Evolutionary conservation across 2,797 vertebrate species (phyloP), one percentile per base, ranked within the genome.

Genomic region (Scyliorhinus canicula): DNA sequence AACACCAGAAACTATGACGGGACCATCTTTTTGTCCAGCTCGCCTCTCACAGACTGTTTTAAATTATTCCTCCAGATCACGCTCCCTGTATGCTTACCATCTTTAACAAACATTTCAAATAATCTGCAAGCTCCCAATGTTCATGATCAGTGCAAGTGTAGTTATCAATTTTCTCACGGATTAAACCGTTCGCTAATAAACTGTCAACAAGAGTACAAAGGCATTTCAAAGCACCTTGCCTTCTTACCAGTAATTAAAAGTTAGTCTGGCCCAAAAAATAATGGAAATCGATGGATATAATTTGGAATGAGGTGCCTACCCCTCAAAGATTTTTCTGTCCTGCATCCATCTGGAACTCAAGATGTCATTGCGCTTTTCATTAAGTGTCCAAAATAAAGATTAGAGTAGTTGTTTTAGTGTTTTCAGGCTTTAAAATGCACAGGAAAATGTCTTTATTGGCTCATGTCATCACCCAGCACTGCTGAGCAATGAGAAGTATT

Each of bases 401-500:
- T 47, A 93, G 91, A 93, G n/a, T 69, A 69, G 47, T 63, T 93
- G 60, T 3, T 93, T 40, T 57, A 60, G 60, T 69, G 44, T 93
- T 47, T 69, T 67, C 60, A 93, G 40, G n/a, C 28, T 12, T 26
- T 11, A 44, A 93, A 47, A 88, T 57, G 55, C 44, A 28, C 40
- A 31, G 52, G 28, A 26, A 9, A 88, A 55, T 67, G 65, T 0
- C 40, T 93, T 67, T 69, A 67, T 69, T 93, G 28, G 63, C 90
- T 93, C 57, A 93, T 0, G 12, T 93, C 44, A 65, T 50, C 44
- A 31, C 21, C 63, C 26, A 67, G 24, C 3, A 14, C 40, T 67
- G 63, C 63, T 67, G 63, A 93, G 44, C n/a, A 93, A 65, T 69
- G 44, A 93, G 91, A 47, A 93, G 40, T 8, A 93, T 67, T 93